phyloP scores from a whole-genome alignment of 2,797 vertebrate genomes.

The Cottoperca gobio region DNA sequence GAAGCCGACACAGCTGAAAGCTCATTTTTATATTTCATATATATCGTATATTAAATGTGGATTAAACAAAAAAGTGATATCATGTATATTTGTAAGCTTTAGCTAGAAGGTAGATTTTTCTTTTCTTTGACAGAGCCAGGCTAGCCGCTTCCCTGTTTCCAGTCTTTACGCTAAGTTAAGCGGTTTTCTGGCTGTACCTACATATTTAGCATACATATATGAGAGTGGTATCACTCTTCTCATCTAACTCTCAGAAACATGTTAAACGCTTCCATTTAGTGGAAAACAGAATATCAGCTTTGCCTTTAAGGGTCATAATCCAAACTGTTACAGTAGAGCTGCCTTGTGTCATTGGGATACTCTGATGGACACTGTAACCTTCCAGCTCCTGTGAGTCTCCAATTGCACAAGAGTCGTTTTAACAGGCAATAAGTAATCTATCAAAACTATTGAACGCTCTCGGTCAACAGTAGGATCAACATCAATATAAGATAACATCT shows the following conservation, averaged over 20 bases:
- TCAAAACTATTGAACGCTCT: conserved; percentile 41
- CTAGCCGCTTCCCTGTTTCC: background rate
- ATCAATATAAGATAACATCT: conserved; percentile 35
- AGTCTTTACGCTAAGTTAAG: background rate
- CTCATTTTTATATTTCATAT: no score
- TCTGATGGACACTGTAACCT: conserved; percentile 37
- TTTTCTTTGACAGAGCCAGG: no score
- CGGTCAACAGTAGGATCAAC: conserved; percentile 23
- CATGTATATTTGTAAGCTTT: no score
- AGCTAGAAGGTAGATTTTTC: no score
- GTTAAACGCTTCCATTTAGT: conserved; percentile 3
- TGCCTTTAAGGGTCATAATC: conserved; percentile 40
- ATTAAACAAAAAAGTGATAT: no score
- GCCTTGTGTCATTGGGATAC: conserved; percentile 20
- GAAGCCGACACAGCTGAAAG: no score
- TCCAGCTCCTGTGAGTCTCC: conserved; percentile 27
- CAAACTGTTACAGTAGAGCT: conserved; percentile 28
- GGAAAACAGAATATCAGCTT: background rate
- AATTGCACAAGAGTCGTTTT: conserved; percentile 29
- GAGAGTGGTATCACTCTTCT: background rate
- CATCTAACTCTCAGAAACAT: background rate
- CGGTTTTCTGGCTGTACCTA: background rate
- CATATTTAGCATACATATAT: background rate
- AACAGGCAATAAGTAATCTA: conserved; percentile 47
- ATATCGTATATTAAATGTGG: no score